Conservation (phyloP, 2,797 vertebrate genomes). For the Acrossocheilus wenchowensis region DNA sequence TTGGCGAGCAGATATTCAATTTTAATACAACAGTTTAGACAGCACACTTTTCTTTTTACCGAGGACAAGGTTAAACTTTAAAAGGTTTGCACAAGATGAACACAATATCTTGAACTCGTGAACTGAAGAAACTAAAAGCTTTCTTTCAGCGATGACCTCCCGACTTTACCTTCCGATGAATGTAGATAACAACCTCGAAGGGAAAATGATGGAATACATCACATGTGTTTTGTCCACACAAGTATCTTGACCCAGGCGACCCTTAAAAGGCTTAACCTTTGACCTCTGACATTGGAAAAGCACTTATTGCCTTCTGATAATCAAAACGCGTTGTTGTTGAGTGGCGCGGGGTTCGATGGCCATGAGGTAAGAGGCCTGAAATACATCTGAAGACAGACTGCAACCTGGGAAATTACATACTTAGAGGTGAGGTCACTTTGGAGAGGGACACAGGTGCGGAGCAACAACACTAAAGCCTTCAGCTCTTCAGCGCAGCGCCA, state of each 20-base stretch:
- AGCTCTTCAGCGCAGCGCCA: neutral
- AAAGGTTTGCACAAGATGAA: slow-evolving; percentile 17
- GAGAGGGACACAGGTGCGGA: slow-evolving; percentile 26
- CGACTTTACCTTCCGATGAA: slow-evolving; percentile 53
- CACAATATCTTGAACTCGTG: slow-evolving; percentile 18
- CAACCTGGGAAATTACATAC: slow-evolving; percentile 22
- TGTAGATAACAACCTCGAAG: slow-evolving; percentile 68
- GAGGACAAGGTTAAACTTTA: slow-evolving; percentile 19
- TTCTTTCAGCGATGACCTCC: slow-evolving; percentile 47
- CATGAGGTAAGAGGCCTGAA: slow-evolving; percentile 67
- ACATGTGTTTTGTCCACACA: slow-evolving; percentile 56
- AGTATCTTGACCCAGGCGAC: slow-evolving; percentile 69
- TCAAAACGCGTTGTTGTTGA: slow-evolving; percentile 75
- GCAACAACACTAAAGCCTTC: neutral
- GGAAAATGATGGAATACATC: slow-evolving; percentile 61
- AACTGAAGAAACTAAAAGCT: slow-evolving; percentile 49
- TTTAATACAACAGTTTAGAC: neutral
- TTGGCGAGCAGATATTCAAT: neutral
- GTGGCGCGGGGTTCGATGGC: slow-evolving; percentile 68
- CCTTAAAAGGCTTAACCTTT: slow-evolving; percentile 66
- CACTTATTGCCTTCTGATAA: slow-evolving; percentile 77
- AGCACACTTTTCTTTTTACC: neutral
- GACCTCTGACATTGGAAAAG: slow-evolving; percentile 73
- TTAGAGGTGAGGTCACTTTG: slow-evolving; percentile 28
- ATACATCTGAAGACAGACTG: slow-evolving; percentile 42